Conservation (phyloP, 2,797 vertebrate genomes). For the Pseudocheirus occidentalis region DNA sequence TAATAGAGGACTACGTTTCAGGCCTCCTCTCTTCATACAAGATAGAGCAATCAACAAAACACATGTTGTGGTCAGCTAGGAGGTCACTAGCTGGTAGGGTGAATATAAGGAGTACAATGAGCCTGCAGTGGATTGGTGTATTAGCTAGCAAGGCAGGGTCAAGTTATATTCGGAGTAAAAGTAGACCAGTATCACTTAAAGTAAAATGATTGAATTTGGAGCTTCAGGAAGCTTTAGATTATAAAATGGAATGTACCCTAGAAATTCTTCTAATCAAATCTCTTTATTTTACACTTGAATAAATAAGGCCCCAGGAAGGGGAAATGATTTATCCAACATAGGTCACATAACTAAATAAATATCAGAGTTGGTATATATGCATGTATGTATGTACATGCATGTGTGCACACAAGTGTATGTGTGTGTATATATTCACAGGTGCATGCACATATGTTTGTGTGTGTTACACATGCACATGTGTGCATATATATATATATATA, state of each 20-base stretch:
- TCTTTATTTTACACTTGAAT: not conserved
- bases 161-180: not conserved
- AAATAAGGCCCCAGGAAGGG: not conserved
- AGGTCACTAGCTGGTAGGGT: not conserved
- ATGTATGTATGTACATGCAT: not conserved
- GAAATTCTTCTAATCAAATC: not conserved
- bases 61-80: not conserved
- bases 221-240: not conserved
- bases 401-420: not conserved
- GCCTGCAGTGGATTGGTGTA: not conserved
- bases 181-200: not conserved
- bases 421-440: no score
- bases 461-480: no score
- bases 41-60: not conserved
- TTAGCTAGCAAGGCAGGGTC: fast-evolving
- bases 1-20: not conserved
- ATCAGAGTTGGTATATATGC: not conserved
- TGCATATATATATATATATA: no score
- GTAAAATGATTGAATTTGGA: not conserved
- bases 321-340: not conserved
- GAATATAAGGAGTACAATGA: not conserved
- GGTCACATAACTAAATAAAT: not conserved
- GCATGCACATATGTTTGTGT: no score
- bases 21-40: not conserved
- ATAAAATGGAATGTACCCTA: not conserved